Base-by-base conservation (phyloP, 1,140 invertebrate species). In the Drosophila prosaltans region DNA sequence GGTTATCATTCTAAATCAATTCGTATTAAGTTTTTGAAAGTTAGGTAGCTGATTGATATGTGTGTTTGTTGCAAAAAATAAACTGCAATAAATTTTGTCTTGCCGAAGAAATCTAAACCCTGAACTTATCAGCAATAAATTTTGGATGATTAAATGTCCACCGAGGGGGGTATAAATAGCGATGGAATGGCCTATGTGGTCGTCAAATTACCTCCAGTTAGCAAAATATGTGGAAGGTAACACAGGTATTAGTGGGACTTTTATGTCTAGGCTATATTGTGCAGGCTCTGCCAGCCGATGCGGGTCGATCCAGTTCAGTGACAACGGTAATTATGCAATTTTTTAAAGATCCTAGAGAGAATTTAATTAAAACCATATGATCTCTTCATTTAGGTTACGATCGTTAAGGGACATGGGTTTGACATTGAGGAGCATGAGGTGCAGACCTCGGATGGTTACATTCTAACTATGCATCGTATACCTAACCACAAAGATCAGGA, bases 371-470 rank as follows among this genome's bases (percentile, higher is more conserved):
- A 30, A 7, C 28, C 32, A 36, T 36, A 7, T 36, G 32, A 36
- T 36, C 1, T 36, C 32, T 36, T 5, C 6, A 36, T 26, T n/a
- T 21, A 86, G 83, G 62, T 88, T 5, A 32, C 73, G 1, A 55
- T 88, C 26, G 78, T 69, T 1, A 54, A 67, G 36, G 58, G 67
- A 24, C 76, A 69, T 72, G 95, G 95, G 32, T 96, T 96, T 81
- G 93, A 93, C 1, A 92, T 94, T 2, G 95, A 97, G 85, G 94
- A 93, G 54, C 95, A 97, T 86, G 81, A 93, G 1, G 94, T 95
- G 16, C 93, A 93, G 65, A 96, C 96, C 4, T 91, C 93, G 36
- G 96, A 97, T 92, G 95, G 94, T 5, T 97, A 97, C 92, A 93
- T 96, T 32, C 91, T 97, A 10, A 94, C 94, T 54, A 80, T 96